Percentiles rank a stretch among this genome's conserved stretches.
Evolutionary conservation across 30 jellyfish, hydroid and myxozoan species (phyloP).

Genomic region (Turritopsis rubra): DNA sequence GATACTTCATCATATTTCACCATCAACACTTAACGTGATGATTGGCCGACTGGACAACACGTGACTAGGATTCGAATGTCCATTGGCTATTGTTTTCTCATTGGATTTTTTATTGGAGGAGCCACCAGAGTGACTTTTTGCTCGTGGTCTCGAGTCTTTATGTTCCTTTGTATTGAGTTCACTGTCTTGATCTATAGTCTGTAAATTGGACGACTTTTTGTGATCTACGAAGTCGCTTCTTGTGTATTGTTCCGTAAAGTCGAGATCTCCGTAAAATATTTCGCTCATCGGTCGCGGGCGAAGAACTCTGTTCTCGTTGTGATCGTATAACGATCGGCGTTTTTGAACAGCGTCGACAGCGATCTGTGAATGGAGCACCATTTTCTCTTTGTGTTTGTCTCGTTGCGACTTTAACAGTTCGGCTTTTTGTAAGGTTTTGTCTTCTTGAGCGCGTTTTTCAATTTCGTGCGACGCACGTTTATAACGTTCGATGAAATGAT

Average conservation of each 20-base stretch:
- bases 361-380: background rate
- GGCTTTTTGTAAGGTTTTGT: conserved; percentile 14
- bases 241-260: background rate
- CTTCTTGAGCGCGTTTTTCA: conserved; percentile 17
- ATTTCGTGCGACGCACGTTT: conserved; percentile 28
- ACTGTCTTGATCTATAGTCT: background rate
- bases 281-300: conserved; percentile 6
- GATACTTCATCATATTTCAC: background rate
- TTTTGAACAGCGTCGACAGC: conserved; percentile 5
- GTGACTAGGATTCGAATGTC: background rate
- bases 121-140: background rate
- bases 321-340: conserved; percentile 10
- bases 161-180: background rate
- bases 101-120: background rate
- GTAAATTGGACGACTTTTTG: background rate
- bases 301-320: background rate
- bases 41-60: background rate
- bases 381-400: background rate
- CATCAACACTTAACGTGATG: background rate
- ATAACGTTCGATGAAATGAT: conserved; percentile 44
- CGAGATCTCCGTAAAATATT: background rate
- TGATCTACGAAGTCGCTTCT: background rate
- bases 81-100: background rate
- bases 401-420: conserved; percentile 14
- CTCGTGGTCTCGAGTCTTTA: background rate